Conservation (phyloP, 1,140 invertebrate genomes). For the Steinernema khuongi region DNA sequence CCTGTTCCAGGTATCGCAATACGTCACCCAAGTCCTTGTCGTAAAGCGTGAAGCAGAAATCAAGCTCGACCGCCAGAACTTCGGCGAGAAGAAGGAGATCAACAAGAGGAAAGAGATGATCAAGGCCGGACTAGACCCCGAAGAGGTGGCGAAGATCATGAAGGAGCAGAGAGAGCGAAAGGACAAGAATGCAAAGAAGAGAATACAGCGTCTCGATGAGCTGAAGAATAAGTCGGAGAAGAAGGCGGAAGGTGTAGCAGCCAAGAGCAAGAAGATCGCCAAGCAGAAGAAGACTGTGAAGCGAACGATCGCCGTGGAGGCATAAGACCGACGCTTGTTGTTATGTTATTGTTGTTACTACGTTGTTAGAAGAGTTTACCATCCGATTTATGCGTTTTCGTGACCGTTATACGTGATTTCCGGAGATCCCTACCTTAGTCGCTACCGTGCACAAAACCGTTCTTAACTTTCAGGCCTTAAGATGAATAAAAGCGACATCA, state of each 20-base stretch:
- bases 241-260: neutral
- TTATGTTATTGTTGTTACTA: neutral
- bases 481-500: conserved; percentile 49
- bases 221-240: conserved; percentile 11
- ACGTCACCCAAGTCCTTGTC: conserved; percentile 83
- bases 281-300: neutral
- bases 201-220: neutral
- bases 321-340: neutral
- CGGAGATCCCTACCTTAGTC: neutral
- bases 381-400: neutral
- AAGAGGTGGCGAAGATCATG: conserved; percentile 66
- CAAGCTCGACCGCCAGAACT: conserved; percentile 80
- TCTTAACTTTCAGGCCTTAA: conserved; percentile 17
- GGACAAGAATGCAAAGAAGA: neutral
- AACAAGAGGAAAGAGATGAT: conserved; percentile 82
- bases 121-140: conserved; percentile 74
- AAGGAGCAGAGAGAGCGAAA: conserved; percentile 11
- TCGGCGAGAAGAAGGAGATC: conserved; percentile 78
- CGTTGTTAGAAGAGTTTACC: neutral
- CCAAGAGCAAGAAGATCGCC: neutral
- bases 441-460: neutral
- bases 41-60: conserved; percentile 84
- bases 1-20: conserved; percentile 65
- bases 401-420: neutral
- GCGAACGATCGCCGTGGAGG: neutral